phyloP scores from a whole-genome alignment of 2,113 vertebrate genomes.

The Zosterops lateralis region DNA sequence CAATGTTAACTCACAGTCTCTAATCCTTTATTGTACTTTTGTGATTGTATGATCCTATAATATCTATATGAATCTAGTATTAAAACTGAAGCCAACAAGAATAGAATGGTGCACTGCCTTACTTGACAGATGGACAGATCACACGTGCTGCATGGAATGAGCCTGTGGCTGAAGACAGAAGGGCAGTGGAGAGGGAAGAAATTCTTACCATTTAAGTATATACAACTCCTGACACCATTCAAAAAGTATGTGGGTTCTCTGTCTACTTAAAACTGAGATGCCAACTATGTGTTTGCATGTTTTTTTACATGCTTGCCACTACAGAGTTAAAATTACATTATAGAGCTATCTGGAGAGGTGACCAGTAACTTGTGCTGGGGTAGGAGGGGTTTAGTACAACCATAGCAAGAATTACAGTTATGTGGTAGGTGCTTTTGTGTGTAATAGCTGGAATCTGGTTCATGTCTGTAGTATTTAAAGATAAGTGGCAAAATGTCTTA shows the following conservation, averaged over 20 bases:
- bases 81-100: neutral
- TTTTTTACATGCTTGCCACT: neutral
- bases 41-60: neutral
- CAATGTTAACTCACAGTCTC: rapidly evolving
- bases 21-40: neutral
- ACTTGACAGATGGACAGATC: neutral
- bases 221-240: neutral
- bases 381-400: neutral
- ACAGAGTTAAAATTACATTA: neutral
- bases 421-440: neutral
- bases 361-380: neutral
- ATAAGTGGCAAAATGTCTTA: neutral
- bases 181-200: neutral
- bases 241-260: neutral
- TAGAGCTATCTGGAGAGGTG: rapidly evolving
- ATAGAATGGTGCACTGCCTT: neutral
- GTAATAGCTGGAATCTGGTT: neutral
- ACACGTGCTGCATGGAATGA: rapidly evolving
- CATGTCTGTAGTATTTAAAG: neutral
- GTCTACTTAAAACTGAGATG: neutral
- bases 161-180: neutral
- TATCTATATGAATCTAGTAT: neutral
- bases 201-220: neutral
- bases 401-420: neutral
- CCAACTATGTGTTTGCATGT: neutral